phyloP scores from a whole-genome alignment of 2,113 vertebrate species.

The Paramisgurnus dabryanus region DNA sequence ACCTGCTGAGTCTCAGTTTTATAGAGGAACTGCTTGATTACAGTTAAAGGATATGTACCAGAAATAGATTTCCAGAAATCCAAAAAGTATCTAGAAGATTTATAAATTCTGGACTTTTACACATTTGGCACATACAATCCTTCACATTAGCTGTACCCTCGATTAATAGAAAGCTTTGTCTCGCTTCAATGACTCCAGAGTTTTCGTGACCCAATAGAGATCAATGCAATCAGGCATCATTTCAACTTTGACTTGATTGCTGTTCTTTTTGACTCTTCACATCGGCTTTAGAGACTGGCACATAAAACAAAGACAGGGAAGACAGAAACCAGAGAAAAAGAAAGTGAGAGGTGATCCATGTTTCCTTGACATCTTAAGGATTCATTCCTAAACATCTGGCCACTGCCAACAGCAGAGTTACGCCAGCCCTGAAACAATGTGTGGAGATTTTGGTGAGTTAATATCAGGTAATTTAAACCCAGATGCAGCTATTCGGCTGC shows the following conservation, averaged over 20 bases:
- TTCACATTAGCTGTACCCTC: too few species aligned
- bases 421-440: constrained; percentile 15
- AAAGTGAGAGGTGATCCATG: constrained; percentile 12
- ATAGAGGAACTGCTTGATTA: not conserved
- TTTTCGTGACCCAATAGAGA: not conserved
- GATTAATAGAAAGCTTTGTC: not conserved
- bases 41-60: not conserved
- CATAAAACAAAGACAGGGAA: constrained; percentile 43
- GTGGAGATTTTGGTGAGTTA: constrained; percentile 11
- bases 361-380: constrained; percentile 39
- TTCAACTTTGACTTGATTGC: constrained; percentile 12
- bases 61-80: not conserved
- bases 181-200: not conserved
- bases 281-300: constrained; percentile 29
- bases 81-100: not conserved
- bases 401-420: constrained; percentile 6
- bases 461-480: not conserved
- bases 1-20: not conserved
- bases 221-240: not conserved
- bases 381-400: constrained; percentile 11
- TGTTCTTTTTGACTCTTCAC: constrained; percentile 19
- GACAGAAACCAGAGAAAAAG: constrained; percentile 15
- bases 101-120: not conserved
- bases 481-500: not conserved
- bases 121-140: not conserved